Percentiles rank a stretch among this genome's conserved stretches.
Evolutionary conservation across 2,888 invertebrate genomes (phyloP).

Genomic region (Epinotia demarniana): DNA sequence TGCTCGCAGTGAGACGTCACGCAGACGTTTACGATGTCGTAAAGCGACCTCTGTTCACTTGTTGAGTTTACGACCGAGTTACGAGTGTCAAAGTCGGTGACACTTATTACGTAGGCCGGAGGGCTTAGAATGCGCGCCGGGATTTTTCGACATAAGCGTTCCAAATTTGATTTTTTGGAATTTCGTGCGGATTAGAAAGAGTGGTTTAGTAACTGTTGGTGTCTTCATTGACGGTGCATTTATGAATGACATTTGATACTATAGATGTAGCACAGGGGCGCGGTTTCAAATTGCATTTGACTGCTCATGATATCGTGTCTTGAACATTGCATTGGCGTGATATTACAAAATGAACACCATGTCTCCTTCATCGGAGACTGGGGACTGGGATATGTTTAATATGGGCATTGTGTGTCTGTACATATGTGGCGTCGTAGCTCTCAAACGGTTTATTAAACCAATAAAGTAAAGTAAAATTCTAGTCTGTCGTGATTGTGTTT

Average conservation of each 20-base stretch:
- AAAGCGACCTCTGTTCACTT: conserved; percentile 79
- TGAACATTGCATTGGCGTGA: neutral
- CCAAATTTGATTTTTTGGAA: conserved; percentile 23
- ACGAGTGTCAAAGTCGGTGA: conserved; percentile 49
- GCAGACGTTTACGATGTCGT: conserved; percentile 74
- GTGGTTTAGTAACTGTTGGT: conserved; percentile 2
- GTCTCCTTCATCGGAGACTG: too few relatives aligned
- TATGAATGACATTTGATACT: conserved; percentile 2
- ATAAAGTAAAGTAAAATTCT: too few relatives aligned
- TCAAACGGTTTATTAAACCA: too few relatives aligned
- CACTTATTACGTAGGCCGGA: conserved; percentile 49
- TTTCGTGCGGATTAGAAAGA: conserved; percentile 2
- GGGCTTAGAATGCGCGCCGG: conserved; percentile 45
- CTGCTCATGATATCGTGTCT: neutral
- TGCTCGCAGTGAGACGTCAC: conserved; percentile 77
- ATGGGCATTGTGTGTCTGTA: too few relatives aligned
- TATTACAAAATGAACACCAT: neutral
- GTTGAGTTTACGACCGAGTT: conserved; percentile 70
- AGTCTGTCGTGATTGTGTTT: too few relatives aligned
- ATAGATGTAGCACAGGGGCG: neutral
- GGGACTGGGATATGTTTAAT: too few relatives aligned
- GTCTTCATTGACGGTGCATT: neutral
- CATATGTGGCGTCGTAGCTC: too few relatives aligned
- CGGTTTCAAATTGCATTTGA: neutral
- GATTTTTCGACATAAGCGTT: conserved; percentile 4